Evolutionary conservation across 1,140 invertebrate genomes (phyloP), one percentile per base, ranked within the genome.

Genomic region (Gonioctena quinquepunctata): DNA sequence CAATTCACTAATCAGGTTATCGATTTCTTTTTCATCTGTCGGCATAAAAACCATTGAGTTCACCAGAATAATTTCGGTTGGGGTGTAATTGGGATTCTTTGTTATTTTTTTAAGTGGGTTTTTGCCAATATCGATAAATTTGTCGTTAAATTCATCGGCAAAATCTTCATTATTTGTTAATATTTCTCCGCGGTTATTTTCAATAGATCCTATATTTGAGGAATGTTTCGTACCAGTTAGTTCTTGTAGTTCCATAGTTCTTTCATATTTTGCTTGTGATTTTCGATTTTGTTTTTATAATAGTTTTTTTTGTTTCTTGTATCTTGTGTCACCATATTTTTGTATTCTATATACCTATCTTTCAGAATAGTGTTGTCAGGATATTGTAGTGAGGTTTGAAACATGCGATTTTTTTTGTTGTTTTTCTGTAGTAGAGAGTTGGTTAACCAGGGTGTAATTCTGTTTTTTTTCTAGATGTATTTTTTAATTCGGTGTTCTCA

Each of bases 281-380:
- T 50, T 50, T 50, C 49, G n/a, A 50, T 50, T 50, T 50, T n/a
- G n/a, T 50, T 50, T 50, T 50, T 50, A n/a, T 50, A 50, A n/a
- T 50, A 50, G 49, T 50, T 50, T 42, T 42, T 42, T 42, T 42
- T 42, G 33, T 50, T 50, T 50, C n/a, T 50, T 50, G 49, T 50
- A 50, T 50, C 4, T 3, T 50, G 4, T 6, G 49, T 5, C 49
- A 50, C 49, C 49, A 50, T 50, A 50, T 50, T 50, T 19, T 50
- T 50, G 49, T 50, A 50, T 5, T 50, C 49, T 50, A 6, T 50
- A 3, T n/a, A 50, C 4, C 49, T 50, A n/a, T 50, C 49, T 50
- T 50, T 50, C 4, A 50, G 49, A 50, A 50, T 50, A 50, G 4
- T 50, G 49, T 50, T 50, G 49, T 50, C n/a, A 50, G 49, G 49